Evolutionary conservation across 2,888 invertebrate genomes (phyloP).

Genomic region (Uropetala carovei): DNA sequence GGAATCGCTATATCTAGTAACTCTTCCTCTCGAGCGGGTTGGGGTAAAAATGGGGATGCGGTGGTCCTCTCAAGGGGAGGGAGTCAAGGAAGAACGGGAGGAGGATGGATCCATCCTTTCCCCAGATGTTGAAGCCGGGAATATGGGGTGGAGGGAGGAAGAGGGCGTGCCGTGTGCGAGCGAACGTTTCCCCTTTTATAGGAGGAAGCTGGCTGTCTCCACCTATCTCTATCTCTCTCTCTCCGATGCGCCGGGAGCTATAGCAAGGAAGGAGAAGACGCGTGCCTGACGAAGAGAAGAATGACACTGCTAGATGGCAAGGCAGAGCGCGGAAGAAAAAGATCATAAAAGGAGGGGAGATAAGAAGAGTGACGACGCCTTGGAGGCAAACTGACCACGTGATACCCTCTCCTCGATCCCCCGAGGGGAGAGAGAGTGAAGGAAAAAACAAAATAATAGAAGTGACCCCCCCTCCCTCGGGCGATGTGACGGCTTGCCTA

Average conservation of each 20-base stretch:
- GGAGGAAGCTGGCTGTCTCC: too few relatives aligned
- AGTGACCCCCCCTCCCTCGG: neutral
- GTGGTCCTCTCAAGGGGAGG: neutral
- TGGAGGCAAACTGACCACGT: conserved; percentile 20
- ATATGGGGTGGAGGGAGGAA: neutral
- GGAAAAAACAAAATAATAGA: neutral
- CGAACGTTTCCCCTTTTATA: neutral
- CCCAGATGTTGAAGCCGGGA: neutral
- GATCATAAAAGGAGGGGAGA: neutral
- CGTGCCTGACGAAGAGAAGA: neutral
- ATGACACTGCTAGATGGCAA: neutral
- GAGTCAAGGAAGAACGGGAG: too few relatives aligned
- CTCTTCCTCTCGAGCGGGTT: neutral
- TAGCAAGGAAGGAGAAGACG: neutral
- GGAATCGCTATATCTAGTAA: neutral
- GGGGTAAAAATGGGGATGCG: neutral
- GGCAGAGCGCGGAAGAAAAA: neutral
- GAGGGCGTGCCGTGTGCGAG: neutral
- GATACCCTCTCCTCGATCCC: neutral
- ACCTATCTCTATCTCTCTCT: too few relatives aligned
- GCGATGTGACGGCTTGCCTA: conserved; percentile 3
- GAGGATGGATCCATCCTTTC: neutral
- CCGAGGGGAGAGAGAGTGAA: neutral
- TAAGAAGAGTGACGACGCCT: neutral
- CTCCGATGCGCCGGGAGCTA: neutral